Conservation (phyloP, 2,888 invertebrate genomes). For the Agrochola lychnidis region DNA sequence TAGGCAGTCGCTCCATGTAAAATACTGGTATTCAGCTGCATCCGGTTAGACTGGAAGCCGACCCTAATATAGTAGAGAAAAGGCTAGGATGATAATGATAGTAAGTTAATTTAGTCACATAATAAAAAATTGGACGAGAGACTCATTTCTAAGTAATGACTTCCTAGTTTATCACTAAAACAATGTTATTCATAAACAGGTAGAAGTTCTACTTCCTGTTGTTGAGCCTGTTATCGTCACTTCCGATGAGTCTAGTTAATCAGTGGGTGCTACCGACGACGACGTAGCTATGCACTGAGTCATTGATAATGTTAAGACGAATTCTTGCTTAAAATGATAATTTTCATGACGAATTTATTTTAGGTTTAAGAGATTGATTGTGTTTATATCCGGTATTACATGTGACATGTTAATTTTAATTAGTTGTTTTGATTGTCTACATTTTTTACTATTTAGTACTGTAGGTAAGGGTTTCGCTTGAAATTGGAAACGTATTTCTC, state of each 20-base stretch:
- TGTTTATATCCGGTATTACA: slow-evolving; percentile 21
- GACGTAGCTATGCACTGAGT: slow-evolving; percentile 37
- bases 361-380: background rate
- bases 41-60: background rate
- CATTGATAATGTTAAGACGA: slow-evolving; percentile 32
- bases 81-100: too few relatives aligned
- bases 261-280: slow-evolving; percentile 41
- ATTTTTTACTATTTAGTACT: background rate
- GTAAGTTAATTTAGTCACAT: background rate
- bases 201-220: slow-evolving; percentile 52
- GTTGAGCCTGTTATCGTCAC: slow-evolving; percentile 42
- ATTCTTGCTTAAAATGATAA: slow-evolving; percentile 6
- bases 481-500: background rate
- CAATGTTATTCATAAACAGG: slow-evolving; percentile 50
- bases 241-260: slow-evolving; percentile 51
- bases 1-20: background rate
- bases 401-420: rapidly evolving
- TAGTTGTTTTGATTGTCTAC: background rate
- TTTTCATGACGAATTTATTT: slow-evolving; percentile 21
- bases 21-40: background rate
- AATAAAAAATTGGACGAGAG: background rate
- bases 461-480: background rate
- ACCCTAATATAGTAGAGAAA: background rate
- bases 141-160: slow-evolving; percentile 28
- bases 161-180: slow-evolving; percentile 46